Base-by-base conservation (phyloP, 1,140 invertebrate genomes). In the Pseudomyrmex dendroicus region DNA sequence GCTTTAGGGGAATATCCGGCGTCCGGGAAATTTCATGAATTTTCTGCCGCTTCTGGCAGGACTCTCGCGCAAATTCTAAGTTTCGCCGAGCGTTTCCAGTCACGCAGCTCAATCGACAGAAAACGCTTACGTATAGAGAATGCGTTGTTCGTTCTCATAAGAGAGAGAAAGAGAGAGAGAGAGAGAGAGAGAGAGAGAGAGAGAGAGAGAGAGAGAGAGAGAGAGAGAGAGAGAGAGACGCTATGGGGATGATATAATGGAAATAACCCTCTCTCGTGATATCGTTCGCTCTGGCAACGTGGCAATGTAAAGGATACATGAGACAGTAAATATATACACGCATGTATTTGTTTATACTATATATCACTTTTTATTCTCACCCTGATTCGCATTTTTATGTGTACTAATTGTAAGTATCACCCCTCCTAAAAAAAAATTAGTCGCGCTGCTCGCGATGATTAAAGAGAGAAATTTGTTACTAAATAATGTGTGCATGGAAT, bases 71-170 rank as follows among this genome's bases (percentile, higher is more conserved):
- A 70, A 78, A 78, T 78, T 78, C 22, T 10, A 70, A 80, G 76
- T 80, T 80, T 70, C 66, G 44, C 12, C 44, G 12, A 59, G 44
- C 66, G n/a, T 80, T 80, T 80, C 54, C 44, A 80, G 66, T 80
- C 76, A 80, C 76, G 76, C 64, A 35, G 54, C 12, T 80, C 66
- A 50, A 80, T 80, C 66, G 66, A 70, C 64, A 17, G 35, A 25
- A 78, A 78, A 67, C 54, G 64, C 35, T 67, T 57, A 57, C 35
- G 17, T 57, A 68, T 50, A 80, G 76, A 80, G 25, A 80, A 22
- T 63, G 20, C 52, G 20, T 13, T 10, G 35, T 57, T 44, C 66
- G 10, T 70, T 70, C 22, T 70, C 64, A 22, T 52, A 2, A 3
- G 35, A 35, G 35, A 35, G 35, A 35, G 5, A 35, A 5, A 35